Evolutionary conservation across 2,797 vertebrate species (phyloP).

Genomic region (Harpagifer antarcticus): DNA sequence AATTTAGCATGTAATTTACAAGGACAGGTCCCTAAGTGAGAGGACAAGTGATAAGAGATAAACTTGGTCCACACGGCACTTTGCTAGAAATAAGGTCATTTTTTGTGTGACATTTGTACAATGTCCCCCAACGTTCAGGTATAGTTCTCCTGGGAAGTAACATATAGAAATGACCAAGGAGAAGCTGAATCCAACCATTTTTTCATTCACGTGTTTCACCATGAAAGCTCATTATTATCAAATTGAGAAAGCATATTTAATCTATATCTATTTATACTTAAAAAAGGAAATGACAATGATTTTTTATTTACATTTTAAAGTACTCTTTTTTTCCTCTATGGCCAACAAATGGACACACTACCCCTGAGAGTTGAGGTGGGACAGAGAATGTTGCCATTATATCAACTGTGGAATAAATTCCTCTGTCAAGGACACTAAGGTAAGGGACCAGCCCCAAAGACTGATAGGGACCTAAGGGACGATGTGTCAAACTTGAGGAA

Average conservation of each 20-base stretch:
- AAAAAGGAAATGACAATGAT: neutral
- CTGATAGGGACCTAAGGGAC: conserved; percentile 84
- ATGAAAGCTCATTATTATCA: conserved; percentile 32
- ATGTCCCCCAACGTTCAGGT: conserved; percentile 49
- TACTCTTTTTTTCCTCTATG: neutral
- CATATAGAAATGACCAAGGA: conserved; percentile 49
- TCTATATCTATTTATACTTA: neutral
- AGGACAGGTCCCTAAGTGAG: conserved; percentile 61
- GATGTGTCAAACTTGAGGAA: conserved; percentile 79
- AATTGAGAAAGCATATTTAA: conserved; percentile 3
- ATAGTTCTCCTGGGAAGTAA: conserved; percentile 58
- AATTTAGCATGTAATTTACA: conserved; percentile 61
- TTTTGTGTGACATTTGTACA: conserved; percentile 69
- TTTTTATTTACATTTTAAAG: neutral
- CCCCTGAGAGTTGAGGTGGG: conserved; percentile 43
- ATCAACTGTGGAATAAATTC: conserved; percentile 78
- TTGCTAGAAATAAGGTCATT: conserved; percentile 61
- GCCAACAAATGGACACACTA: conserved; percentile 20
- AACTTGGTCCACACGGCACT: conserved; percentile 64
- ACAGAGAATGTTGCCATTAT: conserved; percentile 70
- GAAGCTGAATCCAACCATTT: conserved; percentile 10
- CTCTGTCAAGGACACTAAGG: conserved; percentile 87
- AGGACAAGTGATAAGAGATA: conserved; percentile 76
- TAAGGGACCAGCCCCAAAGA: conserved; percentile 74
- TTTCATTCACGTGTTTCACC: conserved; percentile 8